A percentile compares a stretch with the other conserved stretches of the same genome.
These are phyloP conservation scores for Pseudococcus viburni DNA, from an alignment of 2,888 invertebrate species.

Conservation along the genomic window DNA sequence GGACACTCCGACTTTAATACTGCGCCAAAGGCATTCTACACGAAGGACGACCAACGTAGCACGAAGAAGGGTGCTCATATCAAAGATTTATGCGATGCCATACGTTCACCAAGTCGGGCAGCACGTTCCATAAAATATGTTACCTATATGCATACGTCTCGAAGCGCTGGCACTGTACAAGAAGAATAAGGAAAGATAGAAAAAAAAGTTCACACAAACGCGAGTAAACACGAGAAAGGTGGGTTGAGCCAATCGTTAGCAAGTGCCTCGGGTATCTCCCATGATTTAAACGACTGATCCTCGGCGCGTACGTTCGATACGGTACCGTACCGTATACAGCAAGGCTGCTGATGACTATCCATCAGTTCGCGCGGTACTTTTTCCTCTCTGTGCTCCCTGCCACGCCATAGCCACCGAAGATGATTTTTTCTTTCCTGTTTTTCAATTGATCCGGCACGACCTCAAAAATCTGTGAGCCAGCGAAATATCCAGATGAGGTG, in stretches of 20 bases:
- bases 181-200: background rate
- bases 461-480: too few relatives aligned
- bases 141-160: too few relatives aligned
- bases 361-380: background rate
- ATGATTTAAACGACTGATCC: constrained; percentile 56
- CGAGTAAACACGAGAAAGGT: constrained; percentile 30
- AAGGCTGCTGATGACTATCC: constrained; percentile 27
- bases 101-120: background rate
- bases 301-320: constrained; percentile 27
- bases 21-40: too few relatives aligned
- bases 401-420: background rate
- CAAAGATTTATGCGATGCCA: background rate
- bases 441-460: background rate
- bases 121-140: background rate
- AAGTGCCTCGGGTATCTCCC: constrained; percentile 65
- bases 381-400: background rate
- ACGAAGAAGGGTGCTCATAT: background rate
- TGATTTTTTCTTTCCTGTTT: background rate
- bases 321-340: constrained; percentile 3
- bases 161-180: too few relatives aligned
- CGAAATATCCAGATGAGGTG: too few relatives aligned
- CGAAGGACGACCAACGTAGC: too few relatives aligned
- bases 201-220: constrained; percentile 27
- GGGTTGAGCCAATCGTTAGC: constrained; percentile 62
- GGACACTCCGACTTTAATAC: too few relatives aligned